These are phyloP conservation scores for Uloborus diversus DNA, from an alignment of 1,140 invertebrate species.

Conservation along the genomic window DNA sequence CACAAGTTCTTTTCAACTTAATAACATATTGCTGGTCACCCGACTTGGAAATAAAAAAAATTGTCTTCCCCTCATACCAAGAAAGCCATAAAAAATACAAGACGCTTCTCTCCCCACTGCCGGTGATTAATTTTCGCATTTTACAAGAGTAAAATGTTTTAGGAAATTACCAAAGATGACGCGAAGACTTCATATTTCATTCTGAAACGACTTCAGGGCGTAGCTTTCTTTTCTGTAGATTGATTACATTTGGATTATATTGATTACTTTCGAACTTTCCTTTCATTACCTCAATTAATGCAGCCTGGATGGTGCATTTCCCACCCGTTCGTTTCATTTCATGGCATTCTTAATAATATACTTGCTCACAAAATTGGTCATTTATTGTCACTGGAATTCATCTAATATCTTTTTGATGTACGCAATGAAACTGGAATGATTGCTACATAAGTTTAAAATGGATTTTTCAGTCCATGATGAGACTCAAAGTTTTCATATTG, in stretches of 20 bases:
- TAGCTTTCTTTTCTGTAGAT: not conserved
- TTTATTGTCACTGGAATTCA: too few species aligned
- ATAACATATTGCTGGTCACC: slow-evolving; percentile 41
- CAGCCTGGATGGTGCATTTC: not conserved
- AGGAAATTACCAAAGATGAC: slow-evolving; percentile 17
- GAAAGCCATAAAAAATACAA: not conserved
- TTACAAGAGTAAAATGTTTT: slow-evolving; percentile 40
- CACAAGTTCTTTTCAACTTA: slow-evolving; percentile 11
- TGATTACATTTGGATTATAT: slow-evolving; percentile 15
- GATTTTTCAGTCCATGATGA: too few species aligned
- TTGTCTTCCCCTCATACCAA: not conserved
- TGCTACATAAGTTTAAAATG: too few species aligned
- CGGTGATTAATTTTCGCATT: slow-evolving; percentile 33
- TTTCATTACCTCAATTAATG: slow-evolving; percentile 12
- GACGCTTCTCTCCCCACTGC: not conserved
- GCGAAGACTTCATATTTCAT: slow-evolving; percentile 19
- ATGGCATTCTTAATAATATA: too few species aligned
- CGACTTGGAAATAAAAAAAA: not conserved
- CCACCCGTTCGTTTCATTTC: not conserved
- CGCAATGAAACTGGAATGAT: too few species aligned
- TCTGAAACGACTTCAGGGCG: not conserved
- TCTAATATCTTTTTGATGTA: too few species aligned
- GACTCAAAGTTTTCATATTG: too few species aligned
- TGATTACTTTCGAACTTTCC: slow-evolving; percentile 11
- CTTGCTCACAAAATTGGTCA: too few species aligned